A percentile compares a stretch with the other conserved stretches of the same genome.
Evolutionary conservation across 2,113 vertebrate species (phyloP).

Genomic region (Saimiri boliviensis): DNA sequence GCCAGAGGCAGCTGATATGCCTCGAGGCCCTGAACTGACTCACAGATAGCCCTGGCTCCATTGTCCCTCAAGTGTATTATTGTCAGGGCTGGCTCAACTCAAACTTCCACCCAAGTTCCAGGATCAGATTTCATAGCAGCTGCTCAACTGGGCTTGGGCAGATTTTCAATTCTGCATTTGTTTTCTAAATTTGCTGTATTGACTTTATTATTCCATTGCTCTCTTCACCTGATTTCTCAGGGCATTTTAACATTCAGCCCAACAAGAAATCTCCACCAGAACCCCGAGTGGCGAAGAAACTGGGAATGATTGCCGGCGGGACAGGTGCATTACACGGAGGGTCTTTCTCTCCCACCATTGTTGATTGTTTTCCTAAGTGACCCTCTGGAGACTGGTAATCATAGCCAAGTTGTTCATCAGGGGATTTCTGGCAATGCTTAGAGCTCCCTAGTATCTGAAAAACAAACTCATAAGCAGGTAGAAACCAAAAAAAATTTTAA

Average conservation of each 20-base stretch:
- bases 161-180: not conserved
- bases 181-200: not conserved
- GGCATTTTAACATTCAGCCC: constrained; percentile 83
- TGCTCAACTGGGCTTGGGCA: not conserved
- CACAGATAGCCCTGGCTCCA: not conserved
- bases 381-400: not conserved
- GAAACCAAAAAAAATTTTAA: constrained; percentile 8
- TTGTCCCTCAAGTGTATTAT: constrained; percentile 1
- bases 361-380: not conserved
- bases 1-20: constrained; percentile 5
- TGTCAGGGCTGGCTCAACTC: not conserved
- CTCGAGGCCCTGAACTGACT: not conserved
- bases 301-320: constrained; percentile 87
- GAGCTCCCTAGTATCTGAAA: not conserved
- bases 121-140: constrained; percentile 43
- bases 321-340: constrained; percentile 78
- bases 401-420: not conserved
- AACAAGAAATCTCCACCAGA: constrained; percentile 84
- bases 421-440: not conserved
- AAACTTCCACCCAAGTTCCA: not conserved
- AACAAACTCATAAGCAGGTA: not conserved
- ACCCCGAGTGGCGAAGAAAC: constrained; percentile 64
- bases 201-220: not conserved
- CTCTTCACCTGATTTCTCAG: constrained; percentile 66
- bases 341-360: not conserved